Evolutionary conservation across 2,888 invertebrate genomes (phyloP).

Genomic region (Sphaerophoria rueppellii): DNA sequence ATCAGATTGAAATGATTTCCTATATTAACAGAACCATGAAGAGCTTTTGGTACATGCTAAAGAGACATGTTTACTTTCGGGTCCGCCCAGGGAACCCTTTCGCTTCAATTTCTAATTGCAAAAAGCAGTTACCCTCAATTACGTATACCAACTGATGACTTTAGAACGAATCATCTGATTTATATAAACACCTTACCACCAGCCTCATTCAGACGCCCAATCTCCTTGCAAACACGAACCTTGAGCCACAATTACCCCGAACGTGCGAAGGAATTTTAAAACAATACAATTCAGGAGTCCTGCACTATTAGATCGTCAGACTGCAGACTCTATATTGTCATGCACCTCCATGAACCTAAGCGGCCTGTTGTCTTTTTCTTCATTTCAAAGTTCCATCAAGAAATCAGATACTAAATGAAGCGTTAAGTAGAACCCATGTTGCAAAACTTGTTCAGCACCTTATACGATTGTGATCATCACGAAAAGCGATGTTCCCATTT

Average conservation of each 20-base stretch:
- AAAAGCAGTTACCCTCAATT: too few species aligned
- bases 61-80: too few species aligned
- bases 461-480: constrained; percentile 73
- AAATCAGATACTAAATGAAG: constrained; percentile 70
- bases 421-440: constrained; percentile 73
- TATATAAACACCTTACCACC: too few species aligned
- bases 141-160: too few species aligned
- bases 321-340: not conserved
- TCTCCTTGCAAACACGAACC: too few species aligned
- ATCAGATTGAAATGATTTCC: too few species aligned
- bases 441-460: constrained; percentile 74
- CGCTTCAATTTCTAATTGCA: too few species aligned
- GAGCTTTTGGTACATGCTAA: too few species aligned
- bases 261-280: constrained; percentile 60
- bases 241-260: not conserved
- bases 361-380: not conserved
- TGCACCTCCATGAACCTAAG: not conserved
- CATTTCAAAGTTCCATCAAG: constrained; percentile 39
- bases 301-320: not conserved
- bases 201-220: too few species aligned
- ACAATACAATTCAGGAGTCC: constrained; percentile 49
- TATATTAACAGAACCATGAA: too few species aligned
- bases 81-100: too few species aligned
- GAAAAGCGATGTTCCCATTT: constrained; percentile 72
- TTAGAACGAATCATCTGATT: too few species aligned